Conservation (phyloP, 2,797 vertebrate genomes). For the Cephalopachus bancanus region DNA sequence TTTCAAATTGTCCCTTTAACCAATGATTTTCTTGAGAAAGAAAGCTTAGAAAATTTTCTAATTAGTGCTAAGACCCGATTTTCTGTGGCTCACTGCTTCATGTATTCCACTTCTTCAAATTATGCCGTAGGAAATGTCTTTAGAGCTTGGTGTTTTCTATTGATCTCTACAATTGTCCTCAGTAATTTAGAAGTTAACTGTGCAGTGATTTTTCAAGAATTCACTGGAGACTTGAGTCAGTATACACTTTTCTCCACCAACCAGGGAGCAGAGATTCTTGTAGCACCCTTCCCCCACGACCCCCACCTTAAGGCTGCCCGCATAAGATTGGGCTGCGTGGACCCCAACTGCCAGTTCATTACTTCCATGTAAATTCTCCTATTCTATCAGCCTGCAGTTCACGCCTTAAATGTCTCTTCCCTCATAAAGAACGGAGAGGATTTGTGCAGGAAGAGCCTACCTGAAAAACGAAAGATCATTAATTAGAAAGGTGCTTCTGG, state of each 20-base stretch:
- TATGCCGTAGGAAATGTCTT: conserved; percentile 77
- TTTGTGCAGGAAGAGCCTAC: conserved; percentile 65
- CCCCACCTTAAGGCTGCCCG: background rate
- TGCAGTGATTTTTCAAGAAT: conserved; percentile 71
- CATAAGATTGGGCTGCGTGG: background rate
- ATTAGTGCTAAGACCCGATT: conserved; percentile 79
- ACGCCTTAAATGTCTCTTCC: conserved; percentile 35
- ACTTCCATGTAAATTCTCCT: conserved; percentile 30
- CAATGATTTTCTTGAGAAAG: conserved; percentile 73
- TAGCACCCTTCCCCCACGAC: background rate
- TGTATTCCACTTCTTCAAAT: conserved; percentile 80
- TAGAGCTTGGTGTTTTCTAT: conserved; percentile 73
- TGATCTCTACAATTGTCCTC: conserved; percentile 77
- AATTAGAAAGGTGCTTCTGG: conserved; percentile 81
- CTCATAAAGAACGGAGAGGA: conserved; percentile 64
- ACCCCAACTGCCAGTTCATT: conserved; percentile 34
- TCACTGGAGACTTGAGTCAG: conserved; percentile 28
- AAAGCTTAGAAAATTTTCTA: conserved; percentile 77
- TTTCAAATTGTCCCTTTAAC: conserved; percentile 71
- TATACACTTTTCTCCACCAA: background rate
- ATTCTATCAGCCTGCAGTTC: conserved; percentile 43
- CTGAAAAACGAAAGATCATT: conserved; percentile 80
- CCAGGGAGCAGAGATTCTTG: conserved; percentile 25
- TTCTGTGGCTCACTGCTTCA: conserved; percentile 78
- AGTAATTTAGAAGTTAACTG: conserved; percentile 81